Evolutionary conservation across 2,888 invertebrate genomes (phyloP).

Genomic region (Metallyticus violacea): DNA sequence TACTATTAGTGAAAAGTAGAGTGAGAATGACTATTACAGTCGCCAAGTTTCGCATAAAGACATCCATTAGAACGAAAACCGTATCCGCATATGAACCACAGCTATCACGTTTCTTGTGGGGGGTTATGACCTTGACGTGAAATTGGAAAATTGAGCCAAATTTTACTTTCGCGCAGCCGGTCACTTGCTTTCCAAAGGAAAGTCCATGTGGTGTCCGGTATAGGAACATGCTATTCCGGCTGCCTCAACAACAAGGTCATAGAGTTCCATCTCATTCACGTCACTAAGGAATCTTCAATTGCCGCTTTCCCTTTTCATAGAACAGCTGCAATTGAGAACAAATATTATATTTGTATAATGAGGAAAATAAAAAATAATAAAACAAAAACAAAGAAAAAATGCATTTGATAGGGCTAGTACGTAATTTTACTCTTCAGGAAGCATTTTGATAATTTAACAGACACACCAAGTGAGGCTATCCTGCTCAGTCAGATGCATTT

Average conservation of each 20-base stretch:
- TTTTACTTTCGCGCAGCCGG: neutral
- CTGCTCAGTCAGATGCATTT: no score
- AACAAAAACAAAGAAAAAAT: no score
- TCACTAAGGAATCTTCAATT: neutral
- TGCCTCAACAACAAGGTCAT: neutral
- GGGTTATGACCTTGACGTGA: neutral
- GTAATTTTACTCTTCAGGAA: no score
- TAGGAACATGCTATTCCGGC: neutral
- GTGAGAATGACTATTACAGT: neutral
- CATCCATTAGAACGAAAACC: no score
- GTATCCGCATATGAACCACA: no score
- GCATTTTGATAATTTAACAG: no score
- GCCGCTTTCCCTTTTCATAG: neutral
- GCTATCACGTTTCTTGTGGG: neutral
- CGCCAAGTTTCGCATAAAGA: no score
- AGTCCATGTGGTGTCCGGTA: neutral
- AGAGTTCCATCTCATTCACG: neutral
- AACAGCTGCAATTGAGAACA: neutral
- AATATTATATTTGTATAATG: no score
- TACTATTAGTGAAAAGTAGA: neutral
- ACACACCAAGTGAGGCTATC: no score
- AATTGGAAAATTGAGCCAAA: neutral
- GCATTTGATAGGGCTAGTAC: no score
- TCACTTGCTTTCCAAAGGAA: neutral
- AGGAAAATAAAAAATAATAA: no score